A percentile compares a stretch with the other conserved stretches of the same genome.
These are phyloP conservation scores for Antechinus flavipes DNA, from an alignment of 2,113 vertebrate species.

Conservation along the genomic window DNA sequence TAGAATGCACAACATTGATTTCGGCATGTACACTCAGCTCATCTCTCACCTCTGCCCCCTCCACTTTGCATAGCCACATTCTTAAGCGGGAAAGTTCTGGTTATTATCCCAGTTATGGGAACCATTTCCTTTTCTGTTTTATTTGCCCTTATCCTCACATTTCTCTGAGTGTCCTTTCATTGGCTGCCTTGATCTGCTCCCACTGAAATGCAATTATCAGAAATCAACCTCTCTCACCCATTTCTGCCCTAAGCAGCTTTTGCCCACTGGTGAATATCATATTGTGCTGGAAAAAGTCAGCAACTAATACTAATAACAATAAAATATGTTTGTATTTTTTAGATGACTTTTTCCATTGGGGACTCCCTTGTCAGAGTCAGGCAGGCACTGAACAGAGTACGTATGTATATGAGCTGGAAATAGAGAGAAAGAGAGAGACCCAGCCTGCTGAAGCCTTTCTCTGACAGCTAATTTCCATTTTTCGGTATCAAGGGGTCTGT, in stretches of 20 bases:
- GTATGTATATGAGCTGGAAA: constrained; percentile 75
- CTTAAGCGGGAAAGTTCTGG: constrained; percentile 59
- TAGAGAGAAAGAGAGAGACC: constrained; percentile 79
- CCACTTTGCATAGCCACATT: constrained; percentile 55
- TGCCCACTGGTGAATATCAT: constrained; percentile 89
- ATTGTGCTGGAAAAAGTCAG: constrained; percentile 84
- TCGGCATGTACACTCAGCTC: constrained; percentile 23
- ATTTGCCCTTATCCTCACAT: constrained; percentile 66
- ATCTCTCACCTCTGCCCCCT: constrained; percentile 69
- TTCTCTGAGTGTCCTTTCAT: constrained; percentile 78
- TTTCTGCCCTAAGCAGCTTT: constrained; percentile 74
- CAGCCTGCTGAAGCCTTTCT: constrained; percentile 86
- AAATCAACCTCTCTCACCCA: constrained; percentile 85
- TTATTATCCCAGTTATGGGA: constrained; percentile 71
- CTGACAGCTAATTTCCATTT: constrained; percentile 99
- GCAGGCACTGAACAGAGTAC: constrained; percentile 68
- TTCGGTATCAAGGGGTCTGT: constrained; percentile 98
- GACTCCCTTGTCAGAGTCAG: constrained; percentile 85
- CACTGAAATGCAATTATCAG: constrained; percentile 88
- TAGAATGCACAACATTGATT: constrained; percentile 53
- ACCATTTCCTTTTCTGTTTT: constrained; percentile 76
- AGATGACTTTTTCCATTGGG: constrained; percentile 94
- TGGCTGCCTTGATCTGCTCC: constrained; percentile 67
- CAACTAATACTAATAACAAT: constrained; percentile 88
- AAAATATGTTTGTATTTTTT: constrained; percentile 85